phyloP scores from a whole-genome alignment of 2,888 invertebrate species.

The Brachyopa scutellaris region DNA sequence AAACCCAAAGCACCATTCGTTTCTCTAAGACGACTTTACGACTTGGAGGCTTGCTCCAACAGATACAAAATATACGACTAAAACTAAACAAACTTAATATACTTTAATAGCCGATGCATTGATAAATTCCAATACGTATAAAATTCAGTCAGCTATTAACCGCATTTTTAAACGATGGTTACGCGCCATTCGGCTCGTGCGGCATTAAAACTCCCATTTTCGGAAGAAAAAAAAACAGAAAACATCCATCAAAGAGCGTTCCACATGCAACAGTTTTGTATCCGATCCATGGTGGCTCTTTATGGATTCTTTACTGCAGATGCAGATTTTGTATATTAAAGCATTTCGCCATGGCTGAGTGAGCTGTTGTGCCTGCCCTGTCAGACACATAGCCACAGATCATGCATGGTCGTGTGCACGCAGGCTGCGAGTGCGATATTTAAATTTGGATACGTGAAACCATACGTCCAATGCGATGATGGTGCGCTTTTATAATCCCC shows the following conservation, averaged over 20 bases:
- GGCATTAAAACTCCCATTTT: conserved; percentile 37
- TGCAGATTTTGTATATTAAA: conserved; percentile 31
- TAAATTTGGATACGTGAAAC: conserved; percentile 43
- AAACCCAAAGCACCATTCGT: conserved; percentile 25
- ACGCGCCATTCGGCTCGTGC: conserved; percentile 1
- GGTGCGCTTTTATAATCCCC: conserved; percentile 18
- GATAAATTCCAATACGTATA: conserved; percentile 27
- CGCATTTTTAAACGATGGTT: conserved; percentile 66
- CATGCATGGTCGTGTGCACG: conserved; percentile 49
- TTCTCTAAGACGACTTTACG: conserved; percentile 42
- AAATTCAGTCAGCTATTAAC: conserved; percentile 56
- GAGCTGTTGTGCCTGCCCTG: conserved; percentile 18
- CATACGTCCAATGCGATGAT: conserved; percentile 23
- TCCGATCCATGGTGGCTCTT: neutral
- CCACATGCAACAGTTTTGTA: conserved; percentile 52
- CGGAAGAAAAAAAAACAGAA: too few species aligned
- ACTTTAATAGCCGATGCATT: conserved; percentile 23
- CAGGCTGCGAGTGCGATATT: conserved; percentile 47
- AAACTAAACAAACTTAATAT: conserved; percentile 32
- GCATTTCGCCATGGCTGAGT: conserved; percentile 34
- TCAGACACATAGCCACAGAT: conserved; percentile 46
- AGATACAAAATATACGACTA: neutral
- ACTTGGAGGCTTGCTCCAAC: conserved; percentile 38
- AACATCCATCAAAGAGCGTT: conserved; percentile 48
- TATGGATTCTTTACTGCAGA: neutral